Evolutionary conservation across 2,888 invertebrate species (phyloP).

Genomic region (Phyllotreta cruciferae): DNA sequence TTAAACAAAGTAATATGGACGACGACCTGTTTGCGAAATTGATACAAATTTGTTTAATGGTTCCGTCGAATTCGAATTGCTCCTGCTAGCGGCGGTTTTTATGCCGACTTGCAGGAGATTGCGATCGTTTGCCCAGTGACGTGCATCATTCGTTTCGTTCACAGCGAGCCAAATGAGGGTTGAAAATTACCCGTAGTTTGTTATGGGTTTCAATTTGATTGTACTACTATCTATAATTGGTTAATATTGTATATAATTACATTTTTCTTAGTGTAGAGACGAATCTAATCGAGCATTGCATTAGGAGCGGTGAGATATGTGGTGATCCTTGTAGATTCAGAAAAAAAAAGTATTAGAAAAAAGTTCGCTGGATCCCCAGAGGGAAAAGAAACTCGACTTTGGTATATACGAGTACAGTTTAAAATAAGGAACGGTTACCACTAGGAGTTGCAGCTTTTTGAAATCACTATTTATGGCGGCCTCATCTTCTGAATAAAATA

Average conservation of each 20-base stretch:
- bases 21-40: constrained; percentile 24
- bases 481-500: constrained; percentile 21
- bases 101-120: not conserved
- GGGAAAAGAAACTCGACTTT: constrained; percentile 14
- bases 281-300: too few species aligned
- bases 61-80: constrained; percentile 22
- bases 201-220: too few species aligned
- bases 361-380: not conserved
- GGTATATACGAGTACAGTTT: constrained; percentile 8
- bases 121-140: not conserved
- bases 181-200: too few species aligned
- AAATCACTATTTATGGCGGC: constrained; percentile 22
- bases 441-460: constrained; percentile 3
- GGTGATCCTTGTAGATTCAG: too few species aligned
- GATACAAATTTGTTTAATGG: constrained; percentile 29
- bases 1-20: constrained; percentile 22
- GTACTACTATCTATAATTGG: too few species aligned
- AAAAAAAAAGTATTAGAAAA: too few species aligned
- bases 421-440: constrained; percentile 1
- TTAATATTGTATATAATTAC: too few species aligned
- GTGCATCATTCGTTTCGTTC: too few species aligned
- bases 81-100: not conserved
- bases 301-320: too few species aligned
- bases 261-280: too few species aligned
- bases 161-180: too few species aligned